phyloP scores from a whole-genome alignment of 2,797 vertebrate species.

The Leuciscus waleckii region DNA sequence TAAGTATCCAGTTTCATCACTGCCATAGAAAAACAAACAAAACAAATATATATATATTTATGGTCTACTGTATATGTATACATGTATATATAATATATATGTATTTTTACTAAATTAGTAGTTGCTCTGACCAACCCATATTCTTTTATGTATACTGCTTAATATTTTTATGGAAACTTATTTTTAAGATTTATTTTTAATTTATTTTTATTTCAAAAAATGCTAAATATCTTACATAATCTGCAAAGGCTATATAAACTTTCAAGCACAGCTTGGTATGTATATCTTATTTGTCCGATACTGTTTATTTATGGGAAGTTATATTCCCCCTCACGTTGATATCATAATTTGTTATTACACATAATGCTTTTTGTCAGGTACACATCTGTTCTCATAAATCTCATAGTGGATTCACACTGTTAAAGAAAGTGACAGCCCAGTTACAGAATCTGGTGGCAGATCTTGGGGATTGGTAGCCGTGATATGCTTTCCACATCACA shows the following conservation, averaged over 20 bases:
- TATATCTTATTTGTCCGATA: constrained; percentile 3
- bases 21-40: not conserved
- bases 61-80: too few species aligned
- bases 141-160: too few species aligned
- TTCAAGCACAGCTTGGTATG: not conserved
- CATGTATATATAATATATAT: too few species aligned
- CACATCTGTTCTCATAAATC: constrained; percentile 63
- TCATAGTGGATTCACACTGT: constrained; percentile 48
- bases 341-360: constrained; percentile 51
- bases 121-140: too few species aligned
- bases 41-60: too few species aligned
- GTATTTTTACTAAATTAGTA: too few species aligned
- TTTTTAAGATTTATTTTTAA: too few species aligned
- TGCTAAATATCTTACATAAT: not conserved
- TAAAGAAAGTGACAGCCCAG: constrained; percentile 50
- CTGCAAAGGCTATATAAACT: not conserved
- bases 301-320: constrained; percentile 35
- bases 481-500: constrained; percentile 43
- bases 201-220: too few species aligned
- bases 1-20: not conserved
- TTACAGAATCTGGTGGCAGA: constrained; percentile 43
- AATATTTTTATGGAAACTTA: not conserved
- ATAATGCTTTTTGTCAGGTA: constrained; percentile 58
- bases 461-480: constrained; percentile 38
- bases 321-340: constrained; percentile 41